phyloP scores from a whole-genome alignment of 2,888 invertebrate genomes.

The Tridacna crocea region DNA sequence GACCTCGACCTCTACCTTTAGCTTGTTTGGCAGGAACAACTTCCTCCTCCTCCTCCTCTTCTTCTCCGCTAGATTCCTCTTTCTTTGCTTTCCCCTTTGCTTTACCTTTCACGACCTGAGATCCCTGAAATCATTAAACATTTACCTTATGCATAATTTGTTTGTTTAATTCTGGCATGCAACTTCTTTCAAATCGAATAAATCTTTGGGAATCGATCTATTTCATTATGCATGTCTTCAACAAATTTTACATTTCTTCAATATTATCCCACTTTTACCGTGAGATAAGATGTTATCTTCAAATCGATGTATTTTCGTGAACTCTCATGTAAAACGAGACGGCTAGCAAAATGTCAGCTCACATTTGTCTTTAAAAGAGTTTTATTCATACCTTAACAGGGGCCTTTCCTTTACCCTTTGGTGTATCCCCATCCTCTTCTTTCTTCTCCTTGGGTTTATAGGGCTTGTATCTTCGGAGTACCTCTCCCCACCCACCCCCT shows the following conservation, averaged over 20 bases:
- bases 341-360: too few relatives aligned
- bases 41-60: constrained; percentile 13
- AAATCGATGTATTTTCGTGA: too few relatives aligned
- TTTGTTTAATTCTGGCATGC: too few relatives aligned
- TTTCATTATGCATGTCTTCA: too few relatives aligned
- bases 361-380: too few relatives aligned
- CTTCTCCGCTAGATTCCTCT: constrained; percentile 4
- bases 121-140: constrained; percentile 31
- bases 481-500: constrained; percentile 76
- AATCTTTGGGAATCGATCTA: too few relatives aligned
- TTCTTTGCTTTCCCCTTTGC: constrained; percentile 34
- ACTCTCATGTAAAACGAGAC: too few relatives aligned
- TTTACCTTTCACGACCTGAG: constrained; percentile 27
- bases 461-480: constrained; percentile 70
- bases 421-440: constrained; percentile 35
- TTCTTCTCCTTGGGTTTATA: constrained; percentile 64
- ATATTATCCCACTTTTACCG: too few relatives aligned
- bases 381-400: constrained; percentile 43
- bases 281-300: too few relatives aligned
- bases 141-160: too few relatives aligned
- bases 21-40: neutral
- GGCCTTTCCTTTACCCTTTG: constrained; percentile 58
- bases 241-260: too few relatives aligned
- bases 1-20: constrained; percentile 14
- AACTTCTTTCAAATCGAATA: too few relatives aligned